A percentile compares a stretch with the other conserved stretches of the same genome.
These are phyloP conservation scores for Microctonus brassicae DNA, from an alignment of 2,888 invertebrate species.

Conservation along the genomic window DNA sequence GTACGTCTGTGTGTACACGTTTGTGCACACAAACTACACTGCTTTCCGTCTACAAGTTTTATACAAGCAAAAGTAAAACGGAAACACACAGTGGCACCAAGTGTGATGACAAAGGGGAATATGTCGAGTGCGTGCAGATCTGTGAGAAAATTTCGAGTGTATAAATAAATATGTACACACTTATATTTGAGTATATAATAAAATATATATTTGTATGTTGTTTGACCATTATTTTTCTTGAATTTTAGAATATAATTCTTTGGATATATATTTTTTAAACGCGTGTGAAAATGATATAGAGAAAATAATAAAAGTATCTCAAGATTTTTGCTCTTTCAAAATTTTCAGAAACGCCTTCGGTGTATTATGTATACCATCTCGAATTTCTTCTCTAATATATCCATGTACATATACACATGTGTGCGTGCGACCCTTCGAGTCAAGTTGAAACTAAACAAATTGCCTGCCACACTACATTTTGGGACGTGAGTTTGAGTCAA, in stretches of 20 bases:
- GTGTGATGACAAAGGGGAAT: constrained; percentile 1
- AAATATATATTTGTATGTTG: neutral
- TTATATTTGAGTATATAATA: neutral
- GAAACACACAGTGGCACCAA: neutral
- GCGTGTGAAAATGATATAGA: neutral
- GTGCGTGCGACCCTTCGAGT: constrained; percentile 44
- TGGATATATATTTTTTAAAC: neutral
- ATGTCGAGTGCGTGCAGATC: constrained; percentile 21
- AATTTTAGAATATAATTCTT: neutral
- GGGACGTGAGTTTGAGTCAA: constrained; percentile 27
- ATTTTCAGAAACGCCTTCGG: constrained; percentile 31
- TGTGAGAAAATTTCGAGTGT: constrained; percentile 11
- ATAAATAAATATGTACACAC: neutral
- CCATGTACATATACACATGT: constrained; percentile 20
- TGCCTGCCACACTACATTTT: constrained; percentile 45
- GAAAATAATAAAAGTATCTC: neutral
- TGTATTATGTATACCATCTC: constrained; percentile 18
- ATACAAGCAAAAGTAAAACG: neutral
- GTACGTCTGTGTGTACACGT: neutral
- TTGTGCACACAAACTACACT: too few relatives aligned
- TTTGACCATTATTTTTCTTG: neutral
- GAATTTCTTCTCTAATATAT: neutral
- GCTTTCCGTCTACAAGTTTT: neutral
- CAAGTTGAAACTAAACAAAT: constrained; percentile 64
- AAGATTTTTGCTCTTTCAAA: constrained; percentile 21